A percentile compares a stretch with the other conserved stretches of the same genome.
Conservation (phyloP, 1,140 invertebrate genomes). For the Lutraria rhynchaena region DNA sequence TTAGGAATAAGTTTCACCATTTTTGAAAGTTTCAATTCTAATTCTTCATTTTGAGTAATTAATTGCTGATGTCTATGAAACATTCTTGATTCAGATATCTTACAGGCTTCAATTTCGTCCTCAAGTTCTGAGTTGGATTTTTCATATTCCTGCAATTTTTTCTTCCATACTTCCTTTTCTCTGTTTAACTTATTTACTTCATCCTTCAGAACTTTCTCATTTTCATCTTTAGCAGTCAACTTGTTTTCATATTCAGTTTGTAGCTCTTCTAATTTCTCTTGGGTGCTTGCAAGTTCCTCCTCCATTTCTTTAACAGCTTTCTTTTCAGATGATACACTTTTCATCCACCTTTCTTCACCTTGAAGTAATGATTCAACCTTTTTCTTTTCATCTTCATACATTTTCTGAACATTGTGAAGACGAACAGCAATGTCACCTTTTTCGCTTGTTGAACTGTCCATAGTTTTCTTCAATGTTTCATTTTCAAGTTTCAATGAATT, state of each 20-base stretch:
- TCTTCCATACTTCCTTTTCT: slow-evolving; percentile 56
- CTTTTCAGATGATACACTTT: slow-evolving; percentile 60
- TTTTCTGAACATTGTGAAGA: slow-evolving; percentile 33
- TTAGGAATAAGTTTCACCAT: slow-evolving; percentile 29
- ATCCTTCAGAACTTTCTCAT: slow-evolving; percentile 55
- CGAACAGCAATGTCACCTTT: slow-evolving; percentile 57
- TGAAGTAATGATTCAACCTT: slow-evolving; percentile 62
- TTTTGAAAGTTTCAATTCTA: slow-evolving; percentile 51
- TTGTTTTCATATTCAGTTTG: slow-evolving; percentile 63
- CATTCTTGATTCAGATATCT: slow-evolving; percentile 64
- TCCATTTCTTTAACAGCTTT: slow-evolving; percentile 58
- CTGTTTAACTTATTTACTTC: slow-evolving; percentile 54
- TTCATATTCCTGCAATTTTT: slow-evolving; percentile 59
- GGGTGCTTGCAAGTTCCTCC: slow-evolving; percentile 53
- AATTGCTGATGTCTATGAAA: slow-evolving; percentile 56
- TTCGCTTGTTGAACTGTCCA: slow-evolving; percentile 41
- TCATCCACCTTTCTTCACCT: slow-evolving; percentile 62
- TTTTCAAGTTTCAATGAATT: slow-evolving; percentile 62
- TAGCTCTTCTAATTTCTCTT: slow-evolving; percentile 56
- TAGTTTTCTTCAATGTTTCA: slow-evolving; percentile 35
- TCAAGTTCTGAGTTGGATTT: slow-evolving; percentile 55
- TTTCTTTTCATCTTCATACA: slow-evolving; percentile 62
- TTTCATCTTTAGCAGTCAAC: slow-evolving; percentile 55
- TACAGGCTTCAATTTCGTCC: slow-evolving; percentile 60
- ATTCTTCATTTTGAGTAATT: slow-evolving; percentile 58